A percentile compares a stretch with the other conserved stretches of the same genome.
These are phyloP conservation scores for Penelope pileata DNA, from an alignment of 2,113 vertebrate species.

Conservation along the genomic window DNA sequence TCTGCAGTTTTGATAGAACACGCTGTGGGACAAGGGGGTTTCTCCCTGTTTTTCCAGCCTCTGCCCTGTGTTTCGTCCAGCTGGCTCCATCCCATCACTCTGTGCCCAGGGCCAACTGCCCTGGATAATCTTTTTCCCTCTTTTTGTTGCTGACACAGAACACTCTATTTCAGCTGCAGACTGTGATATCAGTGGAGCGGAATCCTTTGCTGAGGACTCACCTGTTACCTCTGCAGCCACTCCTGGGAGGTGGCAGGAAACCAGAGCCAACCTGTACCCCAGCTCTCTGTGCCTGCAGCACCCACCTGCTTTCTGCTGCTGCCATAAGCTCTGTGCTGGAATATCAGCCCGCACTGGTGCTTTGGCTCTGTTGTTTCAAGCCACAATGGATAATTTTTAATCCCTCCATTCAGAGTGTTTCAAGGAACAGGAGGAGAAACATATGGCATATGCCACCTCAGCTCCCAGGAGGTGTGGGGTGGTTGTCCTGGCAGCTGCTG, in stretches of 20 bases:
- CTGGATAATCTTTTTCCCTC: not conserved
- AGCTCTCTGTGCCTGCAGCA: not conserved
- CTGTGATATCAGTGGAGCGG: fast-evolving
- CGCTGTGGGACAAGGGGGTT: not conserved
- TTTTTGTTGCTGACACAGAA: not conserved
- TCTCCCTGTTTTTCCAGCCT: not conserved
- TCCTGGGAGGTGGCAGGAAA: fast-evolving
- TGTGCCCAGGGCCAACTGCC: not conserved
- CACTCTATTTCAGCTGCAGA: not conserved
- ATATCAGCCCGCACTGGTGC: not conserved
- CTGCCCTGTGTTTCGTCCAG: not conserved
- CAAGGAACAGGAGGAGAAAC: conserved; percentile 11
- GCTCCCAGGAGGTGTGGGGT: not conserved
- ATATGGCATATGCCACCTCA: not conserved
- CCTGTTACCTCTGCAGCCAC: not conserved
- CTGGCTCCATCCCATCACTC: not conserved
- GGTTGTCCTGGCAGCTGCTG: not conserved
- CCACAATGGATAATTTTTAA: conserved; percentile 11
- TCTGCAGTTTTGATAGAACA: not conserved
- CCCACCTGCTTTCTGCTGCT: not conserved
- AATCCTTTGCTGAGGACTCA: not conserved
- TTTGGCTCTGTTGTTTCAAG: not conserved
- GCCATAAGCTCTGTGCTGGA: not conserved
- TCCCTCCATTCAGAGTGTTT: conserved; percentile 47
- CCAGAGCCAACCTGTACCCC: not conserved